phyloP scores from a whole-genome alignment of 2,113 vertebrate species.

The Istiophorus platypterus region DNA sequence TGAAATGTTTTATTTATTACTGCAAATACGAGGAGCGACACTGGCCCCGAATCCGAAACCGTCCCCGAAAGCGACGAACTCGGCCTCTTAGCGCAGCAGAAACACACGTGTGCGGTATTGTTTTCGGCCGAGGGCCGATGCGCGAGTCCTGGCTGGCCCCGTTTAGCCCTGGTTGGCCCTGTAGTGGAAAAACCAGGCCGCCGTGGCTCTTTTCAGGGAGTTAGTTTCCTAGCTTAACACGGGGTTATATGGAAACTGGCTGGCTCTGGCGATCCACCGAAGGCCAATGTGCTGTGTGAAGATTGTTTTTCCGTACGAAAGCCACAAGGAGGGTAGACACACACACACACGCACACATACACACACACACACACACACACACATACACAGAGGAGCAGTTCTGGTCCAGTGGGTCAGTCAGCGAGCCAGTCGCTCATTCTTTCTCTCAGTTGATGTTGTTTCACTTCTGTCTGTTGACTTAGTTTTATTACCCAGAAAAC shows the following conservation, averaged over 20 bases:
- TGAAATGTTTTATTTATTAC: no score
- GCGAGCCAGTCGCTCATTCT: conserved; percentile 52
- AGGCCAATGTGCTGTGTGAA: conserved; percentile 72
- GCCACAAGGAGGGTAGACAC: conserved; percentile 44
- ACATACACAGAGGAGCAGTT: conserved; percentile 27
- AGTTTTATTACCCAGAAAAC: conserved; percentile 73
- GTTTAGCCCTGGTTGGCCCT: conserved; percentile 34
- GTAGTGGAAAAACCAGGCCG: conserved; percentile 64
- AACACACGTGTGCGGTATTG: conserved; percentile 10
- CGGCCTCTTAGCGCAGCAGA: not conserved
- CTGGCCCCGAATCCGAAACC: no score
- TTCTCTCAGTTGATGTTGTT: conserved; percentile 55
- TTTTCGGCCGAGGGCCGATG: conserved; percentile 18
- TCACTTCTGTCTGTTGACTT: conserved; percentile 67
- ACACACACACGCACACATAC: conserved; percentile 47
- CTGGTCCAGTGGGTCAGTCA: conserved; percentile 68
- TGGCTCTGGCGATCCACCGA: conserved; percentile 62
- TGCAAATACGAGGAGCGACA: no score
- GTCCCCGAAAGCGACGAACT: not conserved
- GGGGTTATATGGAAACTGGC: conserved; percentile 76
- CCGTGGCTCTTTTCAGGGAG: conserved; percentile 56
- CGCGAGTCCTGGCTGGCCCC: conserved; percentile 19
- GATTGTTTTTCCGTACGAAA: conserved; percentile 75
- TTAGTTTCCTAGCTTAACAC: conserved; percentile 64
- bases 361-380: conserved; percentile 23